phyloP scores from a whole-genome alignment of 2,113 vertebrate genomes.

The Choloepus hoffmanni region DNA sequence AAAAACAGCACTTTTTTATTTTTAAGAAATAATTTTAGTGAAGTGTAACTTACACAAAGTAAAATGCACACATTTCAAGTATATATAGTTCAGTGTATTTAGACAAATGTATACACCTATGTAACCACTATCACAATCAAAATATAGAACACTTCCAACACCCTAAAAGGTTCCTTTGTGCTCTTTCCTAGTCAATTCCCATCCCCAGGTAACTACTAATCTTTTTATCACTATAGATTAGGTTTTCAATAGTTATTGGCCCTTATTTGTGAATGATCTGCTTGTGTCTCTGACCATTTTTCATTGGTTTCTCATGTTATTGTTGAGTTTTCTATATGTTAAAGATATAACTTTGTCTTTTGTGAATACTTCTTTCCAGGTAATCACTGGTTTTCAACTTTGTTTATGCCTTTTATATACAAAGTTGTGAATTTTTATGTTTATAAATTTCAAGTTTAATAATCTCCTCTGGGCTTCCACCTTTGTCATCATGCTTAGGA shows the following conservation, averaged over 20 bases:
- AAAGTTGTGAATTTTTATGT: background rate
- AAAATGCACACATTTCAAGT: background rate
- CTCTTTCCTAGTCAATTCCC: background rate
- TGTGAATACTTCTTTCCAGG: background rate
- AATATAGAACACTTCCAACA: background rate
- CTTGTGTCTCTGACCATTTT: background rate
- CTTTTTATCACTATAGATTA: background rate
- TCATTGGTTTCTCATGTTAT: background rate
- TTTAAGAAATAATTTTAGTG: background rate
- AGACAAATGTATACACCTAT: background rate
- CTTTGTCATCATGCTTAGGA: background rate
- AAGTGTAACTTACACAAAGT: background rate
- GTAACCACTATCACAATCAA: background rate
- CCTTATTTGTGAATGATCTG: background rate
- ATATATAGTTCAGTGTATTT: background rate
- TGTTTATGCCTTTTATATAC: background rate
- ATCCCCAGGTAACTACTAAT: background rate
- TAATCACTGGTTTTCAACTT: background rate
- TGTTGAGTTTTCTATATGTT: background rate
- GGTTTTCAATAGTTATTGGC: background rate
- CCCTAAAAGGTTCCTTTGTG: background rate
- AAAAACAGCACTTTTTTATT: background rate
- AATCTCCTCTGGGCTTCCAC: background rate
- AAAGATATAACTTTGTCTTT: background rate
- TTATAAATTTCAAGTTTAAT: background rate